A percentile compares a stretch with the other conserved stretches of the same genome.
Evolutionary conservation across 2,113 vertebrate species (phyloP).

Genomic region (Ictidomys tridecemlineatus): DNA sequence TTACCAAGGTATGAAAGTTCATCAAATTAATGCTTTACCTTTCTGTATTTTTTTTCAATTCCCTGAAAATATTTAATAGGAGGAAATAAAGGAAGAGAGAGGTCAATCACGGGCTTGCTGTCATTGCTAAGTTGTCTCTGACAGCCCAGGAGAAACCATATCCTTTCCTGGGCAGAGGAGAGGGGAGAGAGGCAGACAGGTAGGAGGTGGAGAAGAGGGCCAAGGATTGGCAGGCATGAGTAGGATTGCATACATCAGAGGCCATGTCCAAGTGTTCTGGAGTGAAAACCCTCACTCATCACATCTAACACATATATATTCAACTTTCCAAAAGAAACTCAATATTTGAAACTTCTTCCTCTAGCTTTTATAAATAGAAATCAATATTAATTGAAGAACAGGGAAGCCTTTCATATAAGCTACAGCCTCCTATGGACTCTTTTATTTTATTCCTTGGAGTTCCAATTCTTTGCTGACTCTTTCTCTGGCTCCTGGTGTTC

Average conservation of each 20-base stretch:
- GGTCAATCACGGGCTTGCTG: not conserved
- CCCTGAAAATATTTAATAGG: not conserved
- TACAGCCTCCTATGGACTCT: not conserved
- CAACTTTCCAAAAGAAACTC: not conserved
- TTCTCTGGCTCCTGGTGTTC: not conserved
- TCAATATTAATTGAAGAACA: not conserved
- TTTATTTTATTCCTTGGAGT: not conserved
- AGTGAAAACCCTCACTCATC: not conserved
- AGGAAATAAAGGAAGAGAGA: no score
- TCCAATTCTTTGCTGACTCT: not conserved
- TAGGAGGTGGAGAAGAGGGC: accelerated
- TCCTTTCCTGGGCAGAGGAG: not conserved
- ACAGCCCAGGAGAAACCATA: not conserved
- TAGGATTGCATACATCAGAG: not conserved
- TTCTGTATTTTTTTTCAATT: not conserved
- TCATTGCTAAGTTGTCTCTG: not conserved
- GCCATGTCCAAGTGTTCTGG: not conserved
- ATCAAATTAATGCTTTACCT: not conserved
- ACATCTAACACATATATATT: not conserved
- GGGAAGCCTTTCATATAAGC: not conserved
- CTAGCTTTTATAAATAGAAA: not conserved
- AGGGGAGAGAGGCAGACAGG: not conserved
- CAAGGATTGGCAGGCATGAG: no score
- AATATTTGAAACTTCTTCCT: not conserved
- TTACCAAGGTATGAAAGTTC: not conserved